Evolutionary conservation across 23 tunicate species (phyloP).

Genomic region (Trididemnum nubilum): DNA sequence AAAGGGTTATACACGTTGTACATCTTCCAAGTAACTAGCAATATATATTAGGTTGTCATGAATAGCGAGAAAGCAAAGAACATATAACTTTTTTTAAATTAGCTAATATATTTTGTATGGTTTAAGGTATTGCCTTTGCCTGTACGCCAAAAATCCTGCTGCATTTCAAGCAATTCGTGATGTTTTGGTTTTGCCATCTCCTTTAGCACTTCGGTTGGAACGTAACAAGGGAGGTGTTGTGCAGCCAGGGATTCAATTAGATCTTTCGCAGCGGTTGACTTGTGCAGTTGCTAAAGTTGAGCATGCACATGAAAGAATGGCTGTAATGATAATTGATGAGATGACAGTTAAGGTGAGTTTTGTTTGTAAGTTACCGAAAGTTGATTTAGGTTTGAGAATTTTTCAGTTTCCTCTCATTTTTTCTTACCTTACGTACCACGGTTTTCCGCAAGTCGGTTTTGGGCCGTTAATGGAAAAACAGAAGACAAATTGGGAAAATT

Average conservation of each 20-base stretch:
- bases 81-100: neutral
- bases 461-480: neutral
- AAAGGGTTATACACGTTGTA: neutral
- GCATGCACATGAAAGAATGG: neutral
- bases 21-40: neutral
- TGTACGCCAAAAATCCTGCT: neutral
- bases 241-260: neutral
- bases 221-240: slow-evolving; percentile 2
- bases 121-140: neutral
- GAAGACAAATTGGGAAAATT: neutral
- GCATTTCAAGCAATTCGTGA: neutral
- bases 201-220: neutral
- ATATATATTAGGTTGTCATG: neutral
- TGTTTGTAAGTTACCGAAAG: neutral
- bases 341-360: neutral
- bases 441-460: neutral
- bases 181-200: neutral
- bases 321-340: neutral
- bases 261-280: neutral
- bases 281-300: slow-evolving; percentile 1
- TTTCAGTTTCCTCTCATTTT: neutral
- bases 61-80: neutral
- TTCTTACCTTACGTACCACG: neutral
- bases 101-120: neutral
- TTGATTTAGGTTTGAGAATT: neutral